A percentile compares a stretch with the other conserved stretches of the same genome.
phyloP scores from a whole-genome alignment of 1,140 invertebrate species.

The Drosophila oshimai region DNA sequence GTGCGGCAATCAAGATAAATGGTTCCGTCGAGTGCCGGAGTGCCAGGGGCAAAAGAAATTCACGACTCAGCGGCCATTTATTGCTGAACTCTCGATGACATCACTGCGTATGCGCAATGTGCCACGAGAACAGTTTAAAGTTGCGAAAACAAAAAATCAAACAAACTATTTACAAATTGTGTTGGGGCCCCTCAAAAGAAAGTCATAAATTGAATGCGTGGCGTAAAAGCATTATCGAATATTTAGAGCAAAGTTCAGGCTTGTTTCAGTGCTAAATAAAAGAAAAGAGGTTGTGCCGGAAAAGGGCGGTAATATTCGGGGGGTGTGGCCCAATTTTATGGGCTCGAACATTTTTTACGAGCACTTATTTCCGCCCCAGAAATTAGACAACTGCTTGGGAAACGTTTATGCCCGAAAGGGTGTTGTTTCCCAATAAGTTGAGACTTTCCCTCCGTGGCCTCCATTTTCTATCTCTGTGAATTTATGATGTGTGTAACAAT shows the following conservation, averaged over 20 bases:
- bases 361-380: constrained; percentile 81
- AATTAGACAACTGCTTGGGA: constrained; percentile 73
- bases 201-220: constrained; percentile 50
- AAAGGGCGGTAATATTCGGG: constrained; percentile 9
- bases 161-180: constrained; percentile 55
- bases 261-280: constrained; percentile 1
- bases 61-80: constrained; percentile 32
- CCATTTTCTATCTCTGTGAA: constrained; percentile 30
- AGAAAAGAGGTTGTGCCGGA: neutral
- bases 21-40: constrained; percentile 27
- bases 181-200: neutral
- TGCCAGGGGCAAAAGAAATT: constrained; percentile 38
- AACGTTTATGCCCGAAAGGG: constrained; percentile 57
- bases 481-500: constrained; percentile 81
- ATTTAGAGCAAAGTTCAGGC: constrained; percentile 42
- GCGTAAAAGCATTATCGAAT: constrained; percentile 68
- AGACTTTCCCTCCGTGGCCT: neutral
- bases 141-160: constrained; percentile 9
- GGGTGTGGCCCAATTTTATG: constrained; percentile 49
- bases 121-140: constrained; percentile 21
- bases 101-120: constrained; percentile 49
- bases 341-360: constrained; percentile 73
- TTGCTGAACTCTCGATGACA: constrained; percentile 1
- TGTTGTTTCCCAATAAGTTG: constrained; percentile 34
- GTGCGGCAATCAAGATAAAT: constrained; percentile 67